Evolutionary conservation across 2,797 vertebrate species (phyloP).

Genomic region (Melanotaenia pygmaea): DNA sequence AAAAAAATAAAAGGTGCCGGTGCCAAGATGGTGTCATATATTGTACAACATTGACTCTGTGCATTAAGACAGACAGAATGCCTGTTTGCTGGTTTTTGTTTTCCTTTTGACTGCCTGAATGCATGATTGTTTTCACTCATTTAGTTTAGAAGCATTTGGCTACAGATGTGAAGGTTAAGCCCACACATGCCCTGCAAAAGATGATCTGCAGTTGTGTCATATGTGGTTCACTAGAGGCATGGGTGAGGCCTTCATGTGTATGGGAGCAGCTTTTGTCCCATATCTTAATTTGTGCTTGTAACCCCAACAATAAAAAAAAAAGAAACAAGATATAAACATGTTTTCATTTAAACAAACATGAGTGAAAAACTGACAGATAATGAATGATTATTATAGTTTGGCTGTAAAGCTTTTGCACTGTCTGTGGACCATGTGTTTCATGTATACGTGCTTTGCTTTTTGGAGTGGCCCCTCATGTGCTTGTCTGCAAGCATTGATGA

Average conservation of each 20-base stretch:
- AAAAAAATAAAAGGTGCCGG: constrained; percentile 57
- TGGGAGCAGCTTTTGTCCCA: constrained; percentile 36
- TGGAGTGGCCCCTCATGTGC: constrained; percentile 31
- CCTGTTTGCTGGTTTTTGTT: background rate
- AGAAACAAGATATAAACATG: constrained; percentile 5
- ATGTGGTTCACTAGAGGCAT: constrained; percentile 39
- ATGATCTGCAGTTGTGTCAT: constrained; percentile 42
- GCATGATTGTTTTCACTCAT: constrained; percentile 9
- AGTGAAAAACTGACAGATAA: constrained; percentile 5
- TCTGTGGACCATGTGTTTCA: constrained; percentile 60
- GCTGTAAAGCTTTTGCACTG: background rate
- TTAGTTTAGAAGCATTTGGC: constrained; percentile 39
- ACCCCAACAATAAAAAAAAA: constrained; percentile 17
- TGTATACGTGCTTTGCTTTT: constrained; percentile 46
- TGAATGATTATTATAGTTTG: background rate
- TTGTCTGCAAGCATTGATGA: constrained; percentile 54
- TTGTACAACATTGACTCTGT: background rate
- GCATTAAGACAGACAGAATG: background rate
- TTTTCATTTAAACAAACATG: constrained; percentile 4
- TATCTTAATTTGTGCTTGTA: constrained; percentile 38
- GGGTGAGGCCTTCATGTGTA: constrained; percentile 45
- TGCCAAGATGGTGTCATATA: constrained; percentile 66
- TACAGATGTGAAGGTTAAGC: constrained; percentile 52
- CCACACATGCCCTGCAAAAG: constrained; percentile 42
- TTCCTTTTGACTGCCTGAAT: constrained; percentile 20